Percentiles rank a stretch among this genome's conserved stretches.
Conservation (phyloP, 2,113 vertebrate species). For the Pimephales promelas region DNA sequence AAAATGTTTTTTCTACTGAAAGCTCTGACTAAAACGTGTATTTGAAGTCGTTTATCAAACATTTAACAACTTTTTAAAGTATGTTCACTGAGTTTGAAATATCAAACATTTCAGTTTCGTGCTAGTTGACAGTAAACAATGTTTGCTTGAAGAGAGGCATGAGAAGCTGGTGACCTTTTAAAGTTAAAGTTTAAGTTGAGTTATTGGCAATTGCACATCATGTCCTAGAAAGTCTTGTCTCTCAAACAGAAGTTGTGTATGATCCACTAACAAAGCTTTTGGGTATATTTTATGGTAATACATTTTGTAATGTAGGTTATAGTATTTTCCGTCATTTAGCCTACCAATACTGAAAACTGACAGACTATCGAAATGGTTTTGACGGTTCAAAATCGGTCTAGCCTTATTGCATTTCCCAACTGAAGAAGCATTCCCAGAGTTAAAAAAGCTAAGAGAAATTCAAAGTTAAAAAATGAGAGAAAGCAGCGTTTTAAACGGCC, state of each 20-base stretch:
- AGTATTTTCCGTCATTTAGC: neutral
- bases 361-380: neutral
- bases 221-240: neutral
- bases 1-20: neutral
- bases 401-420: neutral
- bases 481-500: neutral
- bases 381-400: neutral
- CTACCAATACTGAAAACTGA: neutral
- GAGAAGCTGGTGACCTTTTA: neutral
- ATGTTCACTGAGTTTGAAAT: neutral
- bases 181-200: neutral
- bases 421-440: neutral
- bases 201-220: neutral
- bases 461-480: neutral
- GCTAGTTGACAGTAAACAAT: neutral
- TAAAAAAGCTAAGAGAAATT: neutral
- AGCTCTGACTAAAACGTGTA: neutral
- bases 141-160: neutral
- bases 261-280: neutral
- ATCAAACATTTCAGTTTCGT: neutral
- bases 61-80: neutral
- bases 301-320: neutral
- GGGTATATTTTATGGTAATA: neutral
- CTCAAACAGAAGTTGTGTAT: neutral
- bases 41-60: neutral